These are phyloP conservation scores for Acrobasis consociella DNA, from an alignment of 2,888 invertebrate species.

Conservation along the genomic window DNA sequence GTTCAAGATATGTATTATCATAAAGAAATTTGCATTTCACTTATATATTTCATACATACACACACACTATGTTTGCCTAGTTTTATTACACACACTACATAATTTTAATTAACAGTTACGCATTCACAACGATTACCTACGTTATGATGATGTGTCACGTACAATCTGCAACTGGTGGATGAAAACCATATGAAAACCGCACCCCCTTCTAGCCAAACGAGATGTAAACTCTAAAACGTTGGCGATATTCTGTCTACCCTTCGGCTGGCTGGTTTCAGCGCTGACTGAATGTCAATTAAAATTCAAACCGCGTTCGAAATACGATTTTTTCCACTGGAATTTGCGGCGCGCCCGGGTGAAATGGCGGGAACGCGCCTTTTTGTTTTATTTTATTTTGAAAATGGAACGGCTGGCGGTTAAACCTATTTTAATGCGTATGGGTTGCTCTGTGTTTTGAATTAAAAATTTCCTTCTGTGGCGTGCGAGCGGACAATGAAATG, in stretches of 20 bases:
- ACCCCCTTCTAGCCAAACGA: conserved; percentile 44
- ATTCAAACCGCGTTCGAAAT: conserved; percentile 83
- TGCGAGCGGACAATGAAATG: conserved; percentile 71
- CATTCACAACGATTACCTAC: too few relatives aligned
- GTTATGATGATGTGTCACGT: conserved; percentile 53
- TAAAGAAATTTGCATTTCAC: too few relatives aligned
- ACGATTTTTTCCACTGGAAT: conserved; percentile 82
- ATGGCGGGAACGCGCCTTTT: conserved; percentile 79
- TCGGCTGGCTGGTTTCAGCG: conserved; percentile 47
- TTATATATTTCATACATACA: too few relatives aligned
- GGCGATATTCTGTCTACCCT: conserved; percentile 49
- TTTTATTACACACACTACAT: too few relatives aligned
- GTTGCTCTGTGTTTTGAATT: conserved; percentile 79
- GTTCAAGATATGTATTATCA: too few relatives aligned
- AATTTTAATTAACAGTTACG: too few relatives aligned
- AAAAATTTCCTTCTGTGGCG: conserved; percentile 65
- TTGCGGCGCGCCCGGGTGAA: conserved; percentile 77
- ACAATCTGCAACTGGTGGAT: conserved; percentile 63
- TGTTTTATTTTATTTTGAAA: conserved; percentile 79
- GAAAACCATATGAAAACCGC: conserved; percentile 11
- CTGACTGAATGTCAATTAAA: conserved; percentile 80
- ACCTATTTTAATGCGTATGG: conserved; percentile 82
- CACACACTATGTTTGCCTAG: too few relatives aligned
- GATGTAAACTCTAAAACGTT: conserved; percentile 71
- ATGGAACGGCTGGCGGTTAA: conserved; percentile 80